Evolutionary conservation across 2,888 invertebrate species (phyloP), one percentile per base, ranked within the genome.

Genomic region (Epirrhoe tristata): DNA sequence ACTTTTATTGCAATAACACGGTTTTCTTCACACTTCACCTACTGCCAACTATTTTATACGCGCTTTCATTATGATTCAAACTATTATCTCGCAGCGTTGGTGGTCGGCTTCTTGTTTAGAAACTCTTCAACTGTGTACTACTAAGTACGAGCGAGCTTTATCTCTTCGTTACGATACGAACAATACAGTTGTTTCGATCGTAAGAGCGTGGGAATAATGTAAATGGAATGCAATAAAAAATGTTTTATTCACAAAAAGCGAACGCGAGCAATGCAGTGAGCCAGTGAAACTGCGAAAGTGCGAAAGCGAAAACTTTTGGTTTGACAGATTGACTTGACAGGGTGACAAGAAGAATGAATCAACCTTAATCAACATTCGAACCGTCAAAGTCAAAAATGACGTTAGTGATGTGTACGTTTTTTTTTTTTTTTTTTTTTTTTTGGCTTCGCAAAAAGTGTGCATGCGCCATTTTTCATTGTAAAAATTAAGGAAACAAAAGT

Each of bases 31-130:
- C 91, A 91, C 89, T 88, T 84, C 86, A 84, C 83, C 82, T 81
- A 81, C 76, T 86, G 71, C 74, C 68, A 90, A 87, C 81, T 90
- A 91, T 91, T 88, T 86, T 77, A 80, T 75, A 85, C 81, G 83
- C 88, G 81, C 85, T 91, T 91, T 91, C 92, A 92, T 91, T 89
- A 82, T 89, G 84, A 91, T 90, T 89, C 86, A 87, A 86, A 83
- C 85, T 79, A 85, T 81, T 79, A 77, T 77, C 77, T 81, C 79
- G 78, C 77, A 68, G 72, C 75, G 75, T 74, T 78, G 73, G 73
- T 74, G 76, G 68, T 74, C 69, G 72, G 70, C 66, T 71, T 54
- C 6, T 62, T 64, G 67, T 53, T 48, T 71, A 55, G 53, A 61
- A 71, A 65, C 31, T 56, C 10, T 43, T 2, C 12, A 43, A 46